A percentile compares a stretch with the other conserved stretches of the same genome.
phyloP scores from a whole-genome alignment of 1,140 invertebrate species.

The Brachionus sp. region DNA sequence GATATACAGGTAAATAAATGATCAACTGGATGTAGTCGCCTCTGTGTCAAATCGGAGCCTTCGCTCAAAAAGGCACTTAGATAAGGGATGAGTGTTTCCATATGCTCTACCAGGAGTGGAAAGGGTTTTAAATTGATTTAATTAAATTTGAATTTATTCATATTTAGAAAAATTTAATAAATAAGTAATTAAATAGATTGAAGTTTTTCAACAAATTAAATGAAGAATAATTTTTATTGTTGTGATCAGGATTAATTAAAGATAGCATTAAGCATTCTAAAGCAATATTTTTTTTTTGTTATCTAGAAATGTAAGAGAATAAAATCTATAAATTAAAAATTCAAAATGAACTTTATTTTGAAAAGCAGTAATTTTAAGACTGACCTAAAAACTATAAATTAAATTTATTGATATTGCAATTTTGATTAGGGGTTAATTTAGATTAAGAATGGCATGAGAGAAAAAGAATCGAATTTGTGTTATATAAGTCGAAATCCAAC shows the following conservation, averaged over 20 bases:
- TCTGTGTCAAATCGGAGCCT: too few species aligned
- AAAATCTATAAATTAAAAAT: neutral
- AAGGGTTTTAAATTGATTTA: too few species aligned
- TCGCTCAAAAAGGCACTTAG: too few species aligned
- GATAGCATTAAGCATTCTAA: neutral
- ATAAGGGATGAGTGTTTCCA: too few species aligned
- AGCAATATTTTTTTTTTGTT: neutral
- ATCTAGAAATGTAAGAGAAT: neutral
- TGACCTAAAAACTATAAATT: neutral
- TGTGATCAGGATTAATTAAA: neutral
- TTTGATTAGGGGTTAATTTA: neutral
- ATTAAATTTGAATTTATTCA: too few species aligned
- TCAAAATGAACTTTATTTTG: neutral
- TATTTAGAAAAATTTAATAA: too few species aligned
- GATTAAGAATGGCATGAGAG: neutral
- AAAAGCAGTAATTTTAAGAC: slow-evolving; percentile 1
- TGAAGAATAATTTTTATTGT: neutral
- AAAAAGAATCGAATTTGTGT: neutral
- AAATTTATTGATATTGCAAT: neutral
- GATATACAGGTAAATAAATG: too few species aligned
- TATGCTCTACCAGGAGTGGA: too few species aligned
- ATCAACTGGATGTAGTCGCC: too few species aligned
- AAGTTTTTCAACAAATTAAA: neutral
- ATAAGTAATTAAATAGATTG: too few species aligned
- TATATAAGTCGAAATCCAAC: neutral